A percentile compares a stretch with the other conserved stretches of the same genome.
Conservation (phyloP, 2,113 vertebrate species). For the Esox niger region DNA sequence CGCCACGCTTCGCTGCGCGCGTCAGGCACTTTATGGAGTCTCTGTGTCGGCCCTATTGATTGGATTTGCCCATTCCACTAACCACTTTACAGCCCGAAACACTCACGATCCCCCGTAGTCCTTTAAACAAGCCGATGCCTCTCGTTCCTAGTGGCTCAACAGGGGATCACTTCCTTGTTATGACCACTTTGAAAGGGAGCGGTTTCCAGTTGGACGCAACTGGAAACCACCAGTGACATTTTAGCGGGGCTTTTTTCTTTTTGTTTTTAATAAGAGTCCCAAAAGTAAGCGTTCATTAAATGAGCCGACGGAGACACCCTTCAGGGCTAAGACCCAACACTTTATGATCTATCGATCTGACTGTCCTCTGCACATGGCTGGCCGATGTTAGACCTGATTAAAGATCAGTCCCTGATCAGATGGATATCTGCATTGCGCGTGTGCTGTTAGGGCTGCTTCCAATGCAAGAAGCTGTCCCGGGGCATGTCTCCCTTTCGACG, state of each 20-base stretch:
- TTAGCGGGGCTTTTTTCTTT: too few relatives aligned
- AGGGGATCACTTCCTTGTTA: not conserved
- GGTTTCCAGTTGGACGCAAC: not conserved
- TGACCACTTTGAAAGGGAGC: not conserved
- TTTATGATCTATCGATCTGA: conserved; percentile 42
- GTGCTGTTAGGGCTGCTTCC: not conserved
- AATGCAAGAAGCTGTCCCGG: not conserved
- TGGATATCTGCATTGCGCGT: conserved; percentile 5
- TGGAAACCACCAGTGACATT: not conserved
- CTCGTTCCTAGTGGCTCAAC: not conserved
- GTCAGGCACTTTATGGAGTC: conserved; percentile 2
- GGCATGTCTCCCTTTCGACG: not conserved
- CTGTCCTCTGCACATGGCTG: conserved; percentile 18
- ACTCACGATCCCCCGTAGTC: not conserved
- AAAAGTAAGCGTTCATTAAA: too few relatives aligned
- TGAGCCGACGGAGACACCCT: not conserved
- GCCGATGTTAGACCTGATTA: conserved; percentile 1
- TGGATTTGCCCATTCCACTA: conserved; percentile 2
- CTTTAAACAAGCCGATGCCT: not conserved
- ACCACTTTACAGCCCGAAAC: not conserved
- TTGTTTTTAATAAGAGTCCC: too few relatives aligned
- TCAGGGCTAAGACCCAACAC: not conserved
- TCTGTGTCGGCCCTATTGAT: not conserved
- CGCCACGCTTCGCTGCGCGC: not conserved
- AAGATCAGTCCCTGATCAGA: not conserved